Conservation (phyloP, 2,888 invertebrate species). For the Metalampra italica region DNA sequence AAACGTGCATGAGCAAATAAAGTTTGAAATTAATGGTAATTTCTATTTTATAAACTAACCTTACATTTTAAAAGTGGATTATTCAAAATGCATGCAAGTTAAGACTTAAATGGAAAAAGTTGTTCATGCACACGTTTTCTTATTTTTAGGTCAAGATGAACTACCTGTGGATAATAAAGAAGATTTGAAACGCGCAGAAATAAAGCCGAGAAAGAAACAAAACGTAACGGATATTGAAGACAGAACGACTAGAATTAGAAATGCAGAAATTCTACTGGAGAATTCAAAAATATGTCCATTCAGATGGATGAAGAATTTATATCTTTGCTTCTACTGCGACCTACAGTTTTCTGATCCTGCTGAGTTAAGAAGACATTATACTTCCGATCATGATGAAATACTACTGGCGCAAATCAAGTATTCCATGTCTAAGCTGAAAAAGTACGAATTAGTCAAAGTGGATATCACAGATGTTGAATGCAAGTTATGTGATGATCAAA, state of each 20-base stretch:
- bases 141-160: slow-evolving; percentile 61
- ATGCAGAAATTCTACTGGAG: slow-evolving; percentile 48
- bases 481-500: slow-evolving; percentile 43
- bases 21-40: too few species aligned
- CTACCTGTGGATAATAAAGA: slow-evolving; percentile 15
- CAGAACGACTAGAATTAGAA: slow-evolving; percentile 43
- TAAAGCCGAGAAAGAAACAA: slow-evolving; percentile 27
- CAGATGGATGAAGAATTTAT: slow-evolving; percentile 61
- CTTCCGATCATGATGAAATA: slow-evolving; percentile 28
- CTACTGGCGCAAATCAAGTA: slow-evolving; percentile 33
- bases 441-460: slow-evolving; percentile 57
- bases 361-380: slow-evolving; percentile 40
- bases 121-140: slow-evolving; percentile 49
- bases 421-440: slow-evolving; percentile 47
- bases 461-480: slow-evolving; percentile 55
- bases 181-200: slow-evolving; percentile 11
- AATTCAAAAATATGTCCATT: slow-evolving; percentile 59
- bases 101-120: slow-evolving; percentile 14
- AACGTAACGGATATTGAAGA: slow-evolving; percentile 30
- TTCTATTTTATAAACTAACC: not conserved
- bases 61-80: not conserved
- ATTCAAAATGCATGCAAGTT: slow-evolving; percentile 13
- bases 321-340: slow-evolving; percentile 60
- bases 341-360: slow-evolving; percentile 48
- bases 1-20: slow-evolving; percentile 21